Percentiles rank a stretch among this genome's conserved stretches.
Evolutionary conservation across 2,113 vertebrate species (phyloP).

Genomic region (Rhizomys pruinosus): DNA sequence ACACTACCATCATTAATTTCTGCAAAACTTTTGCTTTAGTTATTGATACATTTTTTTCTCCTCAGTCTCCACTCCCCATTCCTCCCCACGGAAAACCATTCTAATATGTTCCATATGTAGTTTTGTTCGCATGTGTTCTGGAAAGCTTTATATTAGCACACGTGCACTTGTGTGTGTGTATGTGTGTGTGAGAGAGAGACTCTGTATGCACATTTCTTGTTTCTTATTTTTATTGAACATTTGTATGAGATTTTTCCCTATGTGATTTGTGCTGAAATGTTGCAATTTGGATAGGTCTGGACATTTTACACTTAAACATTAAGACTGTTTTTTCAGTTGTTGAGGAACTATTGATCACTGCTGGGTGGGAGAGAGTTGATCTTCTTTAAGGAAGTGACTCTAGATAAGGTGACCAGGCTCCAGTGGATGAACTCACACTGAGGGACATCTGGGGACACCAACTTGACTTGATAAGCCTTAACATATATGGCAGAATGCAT

Average conservation of each 20-base stretch:
- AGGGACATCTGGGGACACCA: no score
- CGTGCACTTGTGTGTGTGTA: neutral
- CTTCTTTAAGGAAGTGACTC: no score
- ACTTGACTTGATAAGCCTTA: no score
- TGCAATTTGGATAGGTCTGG: neutral
- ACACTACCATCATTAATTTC: neutral
- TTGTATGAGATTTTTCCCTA: neutral
- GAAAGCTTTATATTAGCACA: neutral
- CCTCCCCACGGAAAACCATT: neutral
- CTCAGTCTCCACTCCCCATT: neutral
- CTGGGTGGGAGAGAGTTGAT: no score
- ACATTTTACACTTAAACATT: neutral
- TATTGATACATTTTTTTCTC: neutral
- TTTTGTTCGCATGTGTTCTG: neutral
- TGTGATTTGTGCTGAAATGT: neutral
- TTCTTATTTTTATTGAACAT: neutral
- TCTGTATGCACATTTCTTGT: neutral
- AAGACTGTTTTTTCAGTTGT: neutral
- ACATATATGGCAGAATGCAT: no score
- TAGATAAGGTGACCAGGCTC: no score
- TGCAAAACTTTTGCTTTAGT: neutral
- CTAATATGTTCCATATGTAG: constrained; percentile 48
- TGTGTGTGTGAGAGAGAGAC: neutral
- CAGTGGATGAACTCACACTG: no score
- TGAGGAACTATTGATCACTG: no score